phyloP scores from a whole-genome alignment of 2,888 invertebrate genomes.

The Spilarctia lutea region DNA sequence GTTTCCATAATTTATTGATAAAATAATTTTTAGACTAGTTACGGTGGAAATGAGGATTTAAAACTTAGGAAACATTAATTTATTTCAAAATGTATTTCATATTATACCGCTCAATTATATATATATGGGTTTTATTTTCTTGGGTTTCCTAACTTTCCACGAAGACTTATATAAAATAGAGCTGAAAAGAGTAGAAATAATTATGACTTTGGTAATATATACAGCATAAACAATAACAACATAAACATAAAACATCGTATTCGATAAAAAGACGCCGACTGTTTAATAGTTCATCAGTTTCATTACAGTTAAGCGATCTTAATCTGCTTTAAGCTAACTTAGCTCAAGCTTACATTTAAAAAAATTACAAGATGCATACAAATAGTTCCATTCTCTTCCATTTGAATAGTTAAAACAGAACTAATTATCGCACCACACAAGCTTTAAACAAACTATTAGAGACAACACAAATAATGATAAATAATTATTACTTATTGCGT shows the following conservation, averaged over 20 bases:
- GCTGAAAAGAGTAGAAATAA: conserved; percentile 3
- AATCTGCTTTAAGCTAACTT: too few relatives aligned
- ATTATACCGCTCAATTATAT: neutral
- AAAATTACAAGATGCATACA: too few relatives aligned
- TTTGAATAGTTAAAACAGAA: neutral
- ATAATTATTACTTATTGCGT: neutral
- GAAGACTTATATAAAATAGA: neutral
- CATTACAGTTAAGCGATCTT: too few relatives aligned
- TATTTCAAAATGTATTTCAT: neutral
- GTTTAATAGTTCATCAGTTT: too few relatives aligned
- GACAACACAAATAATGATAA: neutral
- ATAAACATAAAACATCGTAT: neutral
- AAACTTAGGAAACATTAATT: neutral
- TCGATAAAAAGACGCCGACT: neutral
- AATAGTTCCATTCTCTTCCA: too few relatives aligned
- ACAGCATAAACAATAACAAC: neutral
- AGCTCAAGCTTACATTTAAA: too few relatives aligned
- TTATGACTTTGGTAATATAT: neutral
- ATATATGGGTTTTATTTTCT: neutral
- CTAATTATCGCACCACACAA: neutral
- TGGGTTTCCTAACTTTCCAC: neutral
- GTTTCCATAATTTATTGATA: neutral
- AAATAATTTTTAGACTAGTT: too few relatives aligned
- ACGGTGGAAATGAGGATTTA: too few relatives aligned
- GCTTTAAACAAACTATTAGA: neutral